These are phyloP conservation scores for Colletes latitarsis DNA, from an alignment of 1,140 invertebrate genomes.

Conservation along the genomic window DNA sequence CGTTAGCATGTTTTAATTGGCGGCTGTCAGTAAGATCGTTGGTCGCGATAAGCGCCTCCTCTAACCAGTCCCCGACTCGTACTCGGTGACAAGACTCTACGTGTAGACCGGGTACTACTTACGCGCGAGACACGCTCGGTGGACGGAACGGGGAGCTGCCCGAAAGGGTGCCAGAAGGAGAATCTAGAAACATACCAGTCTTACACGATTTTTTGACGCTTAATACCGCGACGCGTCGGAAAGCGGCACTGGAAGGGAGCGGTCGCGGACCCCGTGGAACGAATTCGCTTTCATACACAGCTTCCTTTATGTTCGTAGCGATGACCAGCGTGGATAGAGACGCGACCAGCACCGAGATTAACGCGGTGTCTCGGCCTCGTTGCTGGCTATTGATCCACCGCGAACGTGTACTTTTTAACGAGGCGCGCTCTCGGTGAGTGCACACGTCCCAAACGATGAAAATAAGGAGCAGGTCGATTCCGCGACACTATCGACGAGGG, in stretches of 20 bases:
- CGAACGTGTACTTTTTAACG: slow-evolving; percentile 53
- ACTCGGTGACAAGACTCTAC: slow-evolving; percentile 67
- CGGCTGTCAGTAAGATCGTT: slow-evolving; percentile 79
- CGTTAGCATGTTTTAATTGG: slow-evolving; percentile 81
- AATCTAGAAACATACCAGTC: slow-evolving; percentile 46
- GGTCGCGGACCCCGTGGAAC: neutral
- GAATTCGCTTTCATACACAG: slow-evolving; percentile 45
- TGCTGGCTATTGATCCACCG: slow-evolving; percentile 47
- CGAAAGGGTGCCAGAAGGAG: slow-evolving; percentile 20
- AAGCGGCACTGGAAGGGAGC: neutral
- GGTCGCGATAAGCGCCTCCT: slow-evolving; percentile 66
- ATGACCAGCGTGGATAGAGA: slow-evolving; percentile 51
- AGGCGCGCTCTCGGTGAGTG: neutral
- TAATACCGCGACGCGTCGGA: slow-evolving; percentile 16
- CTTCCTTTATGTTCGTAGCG: slow-evolving; percentile 14
- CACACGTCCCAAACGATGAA: no score
- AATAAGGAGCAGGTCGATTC: no score
- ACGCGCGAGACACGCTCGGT: slow-evolving; percentile 49
- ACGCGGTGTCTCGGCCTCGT: slow-evolving; percentile 52
- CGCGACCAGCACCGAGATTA: slow-evolving; percentile 58
- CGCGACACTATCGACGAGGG: no score
- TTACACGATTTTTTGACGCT: slow-evolving; percentile 54
- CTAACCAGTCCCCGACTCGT: slow-evolving; percentile 59
- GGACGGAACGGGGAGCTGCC: slow-evolving; percentile 16
- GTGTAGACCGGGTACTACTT: slow-evolving; percentile 59